Percentiles rank a stretch among this genome's conserved stretches.
phyloP scores from a whole-genome alignment of 37 sponge, comb jelly and placozoan species.

The Haliclona indistincta region DNA sequence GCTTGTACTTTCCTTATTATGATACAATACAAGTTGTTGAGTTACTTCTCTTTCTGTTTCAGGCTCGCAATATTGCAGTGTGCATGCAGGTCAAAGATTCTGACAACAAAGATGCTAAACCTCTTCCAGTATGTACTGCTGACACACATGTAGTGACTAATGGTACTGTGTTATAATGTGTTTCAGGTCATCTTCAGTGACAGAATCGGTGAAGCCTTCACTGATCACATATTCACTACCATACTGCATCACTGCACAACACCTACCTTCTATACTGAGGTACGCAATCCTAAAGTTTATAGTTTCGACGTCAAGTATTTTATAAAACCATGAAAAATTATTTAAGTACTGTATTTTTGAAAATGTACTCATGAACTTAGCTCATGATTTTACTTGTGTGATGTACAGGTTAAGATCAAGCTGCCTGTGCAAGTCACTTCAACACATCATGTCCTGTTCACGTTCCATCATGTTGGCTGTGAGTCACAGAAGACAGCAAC shows the following conservation, averaged over 20 bases:
- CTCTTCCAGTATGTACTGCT: slow-evolving; percentile 47
- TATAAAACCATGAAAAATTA: neutral
- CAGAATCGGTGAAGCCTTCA: slow-evolving; percentile 50
- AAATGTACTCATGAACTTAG: too few relatives aligned
- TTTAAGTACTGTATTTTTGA: too few relatives aligned
- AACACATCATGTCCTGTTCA: slow-evolving; percentile 87
- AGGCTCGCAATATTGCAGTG: slow-evolving; percentile 88
- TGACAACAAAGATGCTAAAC: slow-evolving; percentile 44
- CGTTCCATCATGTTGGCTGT: slow-evolving; percentile 86
- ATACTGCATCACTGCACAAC: slow-evolving; percentile 80
- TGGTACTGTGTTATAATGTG: neutral
- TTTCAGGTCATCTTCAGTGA: slow-evolving; percentile 77
- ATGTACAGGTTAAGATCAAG: slow-evolving; percentile 77
- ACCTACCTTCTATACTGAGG: slow-evolving; percentile 89
- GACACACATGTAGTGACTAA: neutral
- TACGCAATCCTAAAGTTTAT: slow-evolving; percentile 10
- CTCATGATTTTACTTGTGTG: neutral
- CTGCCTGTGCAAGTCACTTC: slow-evolving; percentile 69
- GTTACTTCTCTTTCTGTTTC: neutral
- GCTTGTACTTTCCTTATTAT: too few relatives aligned
- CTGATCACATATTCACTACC: slow-evolving; percentile 54
- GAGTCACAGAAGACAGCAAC: slow-evolving; percentile 65
- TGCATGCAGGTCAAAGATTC: slow-evolving; percentile 75
- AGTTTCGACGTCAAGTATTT: neutral
- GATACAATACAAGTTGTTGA: too few relatives aligned